phyloP scores from a whole-genome alignment of 2,888 invertebrate genomes.

The Cheilosia grossa region DNA sequence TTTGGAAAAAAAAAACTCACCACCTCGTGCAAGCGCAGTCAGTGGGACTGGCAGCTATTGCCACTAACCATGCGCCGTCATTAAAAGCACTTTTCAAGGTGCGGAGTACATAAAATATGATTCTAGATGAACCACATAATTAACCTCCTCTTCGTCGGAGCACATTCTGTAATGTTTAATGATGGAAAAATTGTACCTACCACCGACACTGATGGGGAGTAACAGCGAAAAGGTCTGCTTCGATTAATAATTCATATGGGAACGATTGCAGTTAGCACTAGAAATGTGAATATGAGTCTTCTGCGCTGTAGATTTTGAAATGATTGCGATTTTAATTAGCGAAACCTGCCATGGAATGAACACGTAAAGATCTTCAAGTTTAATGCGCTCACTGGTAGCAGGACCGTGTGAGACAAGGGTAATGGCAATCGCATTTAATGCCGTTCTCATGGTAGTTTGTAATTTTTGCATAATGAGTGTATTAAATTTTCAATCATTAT shows the following conservation, averaged over 20 bases:
- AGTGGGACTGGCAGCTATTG: background rate
- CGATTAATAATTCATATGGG: constrained; percentile 63
- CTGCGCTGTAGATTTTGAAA: constrained; percentile 20
- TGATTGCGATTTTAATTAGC: constrained; percentile 32
- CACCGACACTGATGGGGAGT: background rate
- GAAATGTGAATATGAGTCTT: constrained; percentile 41
- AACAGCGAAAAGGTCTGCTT: constrained; percentile 7
- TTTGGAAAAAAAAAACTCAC: background rate
- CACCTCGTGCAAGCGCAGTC: background rate
- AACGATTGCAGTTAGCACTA: constrained; percentile 38
- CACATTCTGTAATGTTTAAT: background rate
- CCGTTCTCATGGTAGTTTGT: constrained; percentile 3
- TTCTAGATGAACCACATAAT: constrained; percentile 47
- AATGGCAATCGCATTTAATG: background rate
- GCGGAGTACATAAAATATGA: background rate
- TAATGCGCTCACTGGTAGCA: background rate
- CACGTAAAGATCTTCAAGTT: constrained; percentile 20
- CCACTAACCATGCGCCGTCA: background rate
- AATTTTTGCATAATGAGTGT: constrained; percentile 1
- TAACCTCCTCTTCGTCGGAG: background rate
- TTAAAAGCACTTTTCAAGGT: constrained; percentile 34
- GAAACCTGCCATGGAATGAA: background rate
- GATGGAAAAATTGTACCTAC: constrained; percentile 7
- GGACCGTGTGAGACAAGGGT: constrained; percentile 13
- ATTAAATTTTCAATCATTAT: background rate